These are phyloP conservation scores for Cariama cristata DNA, from an alignment of 2,113 vertebrate genomes.

Conservation along the genomic window DNA sequence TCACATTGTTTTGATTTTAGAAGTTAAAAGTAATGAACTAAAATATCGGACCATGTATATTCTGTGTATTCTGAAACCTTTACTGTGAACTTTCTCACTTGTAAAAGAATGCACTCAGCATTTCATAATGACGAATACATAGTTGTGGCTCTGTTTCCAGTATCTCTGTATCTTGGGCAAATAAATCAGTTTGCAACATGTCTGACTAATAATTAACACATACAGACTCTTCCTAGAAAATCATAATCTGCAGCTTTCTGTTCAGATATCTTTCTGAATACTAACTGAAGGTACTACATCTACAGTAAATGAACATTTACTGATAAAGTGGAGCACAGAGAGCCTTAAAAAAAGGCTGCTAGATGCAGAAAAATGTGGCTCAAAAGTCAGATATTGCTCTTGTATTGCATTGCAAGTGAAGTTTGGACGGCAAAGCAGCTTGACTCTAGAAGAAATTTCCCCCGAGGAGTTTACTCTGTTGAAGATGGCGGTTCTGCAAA, in stretches of 20 bases:
- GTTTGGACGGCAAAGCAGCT: conserved; percentile 15
- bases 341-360: neutral
- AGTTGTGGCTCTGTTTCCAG: neutral
- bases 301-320: neutral
- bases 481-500: neutral
- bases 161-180: conserved; percentile 49
- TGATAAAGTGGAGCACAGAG: neutral
- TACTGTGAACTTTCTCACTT: neutral
- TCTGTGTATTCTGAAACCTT: neutral
- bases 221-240: conserved; percentile 43
- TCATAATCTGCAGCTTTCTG: conserved; percentile 7
- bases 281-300: neutral
- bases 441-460: neutral
- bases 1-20: neutral
- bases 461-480: neutral
- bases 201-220: conserved; percentile 78
- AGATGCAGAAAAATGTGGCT: conserved; percentile 59
- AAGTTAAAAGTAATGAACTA: neutral
- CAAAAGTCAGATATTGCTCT: conserved; percentile 46
- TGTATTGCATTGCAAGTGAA: conserved; percentile 53
- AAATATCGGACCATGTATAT: neutral
- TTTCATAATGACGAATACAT: neutral
- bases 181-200: conserved; percentile 58
- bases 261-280: neutral
- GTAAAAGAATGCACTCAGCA: neutral